phyloP scores from a whole-genome alignment of 2,113 vertebrate genomes.

The Sprattus sprattus region DNA sequence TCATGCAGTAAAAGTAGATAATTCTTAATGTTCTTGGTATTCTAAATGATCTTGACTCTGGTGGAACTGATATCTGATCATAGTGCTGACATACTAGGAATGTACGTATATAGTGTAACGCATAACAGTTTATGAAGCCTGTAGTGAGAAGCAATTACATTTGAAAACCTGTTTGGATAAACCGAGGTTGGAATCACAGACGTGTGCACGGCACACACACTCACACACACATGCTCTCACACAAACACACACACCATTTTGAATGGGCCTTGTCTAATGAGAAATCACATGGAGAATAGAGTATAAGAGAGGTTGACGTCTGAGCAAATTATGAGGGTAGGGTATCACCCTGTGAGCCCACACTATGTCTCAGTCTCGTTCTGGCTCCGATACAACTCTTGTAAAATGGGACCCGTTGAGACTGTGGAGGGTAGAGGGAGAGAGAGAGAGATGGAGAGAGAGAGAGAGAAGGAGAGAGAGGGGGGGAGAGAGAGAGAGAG shows the following conservation, averaged over 20 bases:
- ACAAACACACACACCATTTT: too few relatives aligned
- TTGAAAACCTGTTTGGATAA: too few relatives aligned
- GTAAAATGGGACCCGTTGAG: background rate
- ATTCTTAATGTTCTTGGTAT: background rate
- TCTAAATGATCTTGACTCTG: background rate
- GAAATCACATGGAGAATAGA: background rate
- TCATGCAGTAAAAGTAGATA: too few relatives aligned
- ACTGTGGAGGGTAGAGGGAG: background rate
- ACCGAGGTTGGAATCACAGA: too few relatives aligned
- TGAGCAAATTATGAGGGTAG: background rate
- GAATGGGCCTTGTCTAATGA: background rate
- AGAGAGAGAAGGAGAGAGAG: too few relatives aligned
- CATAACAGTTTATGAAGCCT: background rate
- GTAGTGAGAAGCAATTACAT: background rate
- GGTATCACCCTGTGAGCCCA: background rate
- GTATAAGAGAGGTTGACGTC: background rate
- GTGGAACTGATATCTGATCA: background rate
- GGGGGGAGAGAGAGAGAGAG: too few relatives aligned
- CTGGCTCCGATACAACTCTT: background rate
- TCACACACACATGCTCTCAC: too few relatives aligned
- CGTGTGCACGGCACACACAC: too few relatives aligned
- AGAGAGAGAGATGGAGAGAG: too few relatives aligned
- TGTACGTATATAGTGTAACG: background rate
- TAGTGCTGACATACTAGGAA: background rate
- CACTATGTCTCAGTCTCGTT: background rate